A percentile compares a stretch with the other conserved stretches of the same genome.
Conservation (phyloP, 2,113 vertebrate genomes). For the Hiodon tergisus region DNA sequence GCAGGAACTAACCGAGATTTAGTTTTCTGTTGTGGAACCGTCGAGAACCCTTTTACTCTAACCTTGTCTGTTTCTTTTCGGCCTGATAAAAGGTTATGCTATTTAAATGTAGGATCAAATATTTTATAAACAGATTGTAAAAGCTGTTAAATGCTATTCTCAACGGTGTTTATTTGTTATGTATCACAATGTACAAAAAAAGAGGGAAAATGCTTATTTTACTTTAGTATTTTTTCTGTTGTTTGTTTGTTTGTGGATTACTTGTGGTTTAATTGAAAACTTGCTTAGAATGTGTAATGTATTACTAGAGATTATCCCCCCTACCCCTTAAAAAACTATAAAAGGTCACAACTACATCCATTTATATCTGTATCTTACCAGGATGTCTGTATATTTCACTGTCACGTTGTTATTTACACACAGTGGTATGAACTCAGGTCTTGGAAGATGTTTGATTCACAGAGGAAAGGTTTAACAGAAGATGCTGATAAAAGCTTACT, state of each 20-base stretch:
- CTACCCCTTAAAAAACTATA: too few species aligned
- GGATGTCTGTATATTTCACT: too few species aligned
- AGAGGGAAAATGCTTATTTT: neutral
- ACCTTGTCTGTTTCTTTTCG: conserved; percentile 3
- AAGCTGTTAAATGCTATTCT: conserved; percentile 7
- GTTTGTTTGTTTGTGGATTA: neutral
- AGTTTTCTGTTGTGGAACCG: neutral
- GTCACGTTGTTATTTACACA: too few species aligned
- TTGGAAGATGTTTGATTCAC: too few species aligned
- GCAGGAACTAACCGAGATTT: conserved; percentile 15
- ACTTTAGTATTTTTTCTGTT: neutral
- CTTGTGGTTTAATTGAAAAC: neutral
- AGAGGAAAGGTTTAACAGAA: too few species aligned
- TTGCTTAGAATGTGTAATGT: conserved; percentile 2
- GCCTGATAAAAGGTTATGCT: conserved; percentile 29
- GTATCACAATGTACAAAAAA: neutral
- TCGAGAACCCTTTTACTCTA: neutral
- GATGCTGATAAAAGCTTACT: too few species aligned
- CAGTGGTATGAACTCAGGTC: too few species aligned
- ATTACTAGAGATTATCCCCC: too few species aligned
- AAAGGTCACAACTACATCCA: too few species aligned
- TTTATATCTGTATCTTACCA: too few species aligned
- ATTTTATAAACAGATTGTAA: conserved; percentile 27
- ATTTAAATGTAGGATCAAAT: conserved; percentile 33
- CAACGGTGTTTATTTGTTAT: neutral